Evolutionary conservation across 2,888 invertebrate genomes (phyloP), one percentile per base, ranked within the genome.

Genomic region (Habrosyne pyritoides): DNA sequence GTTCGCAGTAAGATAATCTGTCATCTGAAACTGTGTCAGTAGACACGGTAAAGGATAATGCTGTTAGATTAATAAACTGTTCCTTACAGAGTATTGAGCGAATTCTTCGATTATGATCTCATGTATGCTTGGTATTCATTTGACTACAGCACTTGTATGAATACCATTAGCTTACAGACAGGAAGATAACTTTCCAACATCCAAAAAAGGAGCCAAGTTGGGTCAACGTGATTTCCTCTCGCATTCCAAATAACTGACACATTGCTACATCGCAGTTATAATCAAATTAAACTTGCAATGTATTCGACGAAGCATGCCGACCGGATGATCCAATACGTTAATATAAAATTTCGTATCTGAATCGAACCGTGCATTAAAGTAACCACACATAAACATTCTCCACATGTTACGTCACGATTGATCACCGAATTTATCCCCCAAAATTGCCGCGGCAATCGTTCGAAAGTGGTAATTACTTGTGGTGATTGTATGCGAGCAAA

Each of bases 141-240:
- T 51, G 42, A 49, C 30, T 26, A 53, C 54, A 55, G 53, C 48
- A 30, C 49, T 53, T 53, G 47, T 53, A 49, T 54, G 52, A 48
- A 63, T 62, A 65, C 6, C 47, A 51, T 47, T 28, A 54, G 60
- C 72, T 76, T 75, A 75, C 64, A 66, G 75, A 77, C 81, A 82
- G 79, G 82, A 83, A 77, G 81, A 85, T 82, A 76, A 76, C 80
- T 79, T 81, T 81, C 69, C 78, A 79, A 75, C 72, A 69, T 66
- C 87, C 86, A 73, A 86, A 90, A 87, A 88, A 86, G 89, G 90
- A 81, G 75, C 77, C 74, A 73, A 67, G 79, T 82, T 85, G 86
- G 83, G 87, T 89, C 90, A 89, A 81, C 83, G 84, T 84, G 85
- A 86, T 88, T 85, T 89, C 89, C 87, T 86, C 85, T 84, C 81